phyloP scores from a whole-genome alignment of 1,140 invertebrate genomes.

The Pteromalus puparum region DNA sequence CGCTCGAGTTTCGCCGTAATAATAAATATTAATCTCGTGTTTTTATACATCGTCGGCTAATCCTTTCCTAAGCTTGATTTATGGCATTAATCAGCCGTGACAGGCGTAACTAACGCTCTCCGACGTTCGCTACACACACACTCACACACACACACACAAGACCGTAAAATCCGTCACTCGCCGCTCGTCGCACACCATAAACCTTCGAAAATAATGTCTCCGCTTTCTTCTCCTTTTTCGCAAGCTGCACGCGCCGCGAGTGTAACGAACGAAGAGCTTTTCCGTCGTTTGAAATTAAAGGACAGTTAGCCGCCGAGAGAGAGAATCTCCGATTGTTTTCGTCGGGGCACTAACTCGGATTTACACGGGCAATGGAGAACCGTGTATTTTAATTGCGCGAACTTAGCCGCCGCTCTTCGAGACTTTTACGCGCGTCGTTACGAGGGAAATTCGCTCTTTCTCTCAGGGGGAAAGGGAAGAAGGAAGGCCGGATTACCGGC shows the following conservation, averaged over 20 bases:
- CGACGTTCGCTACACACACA: too few species aligned
- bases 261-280: constrained; percentile 3
- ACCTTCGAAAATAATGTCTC: background rate
- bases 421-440: too few species aligned
- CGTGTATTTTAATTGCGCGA: background rate
- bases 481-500: background rate
- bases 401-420: background rate
- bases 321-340: background rate
- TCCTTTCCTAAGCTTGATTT: constrained; percentile 3
- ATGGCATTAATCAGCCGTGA: background rate
- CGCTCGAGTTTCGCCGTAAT: background rate
- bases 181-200: background rate
- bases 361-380: background rate
- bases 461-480: too few species aligned
- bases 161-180: background rate
- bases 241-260: background rate
- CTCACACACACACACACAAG: background rate
- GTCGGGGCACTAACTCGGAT: constrained; percentile 22
- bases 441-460: too few species aligned
- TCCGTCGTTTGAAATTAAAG: constrained; percentile 5
- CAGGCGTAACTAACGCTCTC: background rate
- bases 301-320: background rate
- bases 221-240: background rate
- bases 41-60: background rate
- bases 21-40: constrained; percentile 1